A percentile compares a stretch with the other conserved stretches of the same genome.
Conservation (phyloP, 2,113 vertebrate species). For the Synodontis membranacea region DNA sequence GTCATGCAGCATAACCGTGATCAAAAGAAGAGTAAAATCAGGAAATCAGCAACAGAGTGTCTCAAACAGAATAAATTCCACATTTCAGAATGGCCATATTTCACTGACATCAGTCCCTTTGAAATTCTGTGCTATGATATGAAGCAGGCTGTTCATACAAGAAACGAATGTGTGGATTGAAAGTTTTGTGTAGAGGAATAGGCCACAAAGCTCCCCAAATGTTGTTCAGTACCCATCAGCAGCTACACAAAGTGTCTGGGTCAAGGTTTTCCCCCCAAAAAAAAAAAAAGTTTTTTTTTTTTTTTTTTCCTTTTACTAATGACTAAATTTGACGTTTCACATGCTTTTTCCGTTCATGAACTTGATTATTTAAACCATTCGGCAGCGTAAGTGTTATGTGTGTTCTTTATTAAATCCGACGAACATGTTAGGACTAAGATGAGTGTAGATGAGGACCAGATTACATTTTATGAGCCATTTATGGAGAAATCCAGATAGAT, state of each 20-base stretch:
- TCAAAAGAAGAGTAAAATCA: slow-evolving; percentile 9
- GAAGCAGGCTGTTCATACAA: not conserved
- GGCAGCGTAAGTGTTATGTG: not conserved
- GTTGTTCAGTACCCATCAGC: not conserved
- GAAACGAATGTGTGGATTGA: not conserved
- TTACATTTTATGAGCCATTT: slow-evolving; percentile 13
- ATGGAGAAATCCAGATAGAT: not conserved
- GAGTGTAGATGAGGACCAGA: not conserved
- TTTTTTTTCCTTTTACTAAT: not conserved
- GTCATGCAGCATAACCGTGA: not conserved
- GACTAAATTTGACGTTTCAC: not conserved
- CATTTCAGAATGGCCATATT: not conserved
- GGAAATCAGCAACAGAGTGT: slow-evolving; percentile 17
- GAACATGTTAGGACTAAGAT: not conserved
- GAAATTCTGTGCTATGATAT: slow-evolving; percentile 23
- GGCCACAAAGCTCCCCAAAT: not conserved
- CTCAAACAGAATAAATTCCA: slow-evolving; percentile 3
- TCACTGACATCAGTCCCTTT: slow-evolving; percentile 16
- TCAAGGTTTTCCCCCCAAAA: not conserved
- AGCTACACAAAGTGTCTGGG: not conserved
- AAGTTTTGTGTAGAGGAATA: not conserved
- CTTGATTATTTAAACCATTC: not conserved
- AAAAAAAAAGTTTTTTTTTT: no score
- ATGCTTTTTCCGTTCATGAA: not conserved
- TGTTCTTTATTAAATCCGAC: slow-evolving; percentile 17